Conservation (phyloP, 2,888 invertebrate genomes). For the Steinernema carpocapsae region DNA sequence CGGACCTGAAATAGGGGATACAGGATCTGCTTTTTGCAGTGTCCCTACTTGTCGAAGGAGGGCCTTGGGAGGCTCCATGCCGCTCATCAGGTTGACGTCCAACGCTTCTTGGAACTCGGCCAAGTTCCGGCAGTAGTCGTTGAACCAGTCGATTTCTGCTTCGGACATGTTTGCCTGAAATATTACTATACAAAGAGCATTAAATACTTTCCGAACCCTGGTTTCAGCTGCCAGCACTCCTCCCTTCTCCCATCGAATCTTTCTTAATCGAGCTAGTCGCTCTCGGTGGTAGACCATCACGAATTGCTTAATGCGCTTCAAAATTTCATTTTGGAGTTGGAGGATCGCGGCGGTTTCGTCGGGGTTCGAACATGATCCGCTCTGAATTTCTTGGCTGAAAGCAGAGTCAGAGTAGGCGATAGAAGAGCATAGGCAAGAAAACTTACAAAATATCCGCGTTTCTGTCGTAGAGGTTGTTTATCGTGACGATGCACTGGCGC, state of each 20-base stretch:
- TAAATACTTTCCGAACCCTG: conserved; percentile 70
- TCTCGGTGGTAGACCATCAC: conserved; percentile 70
- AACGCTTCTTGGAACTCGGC: conserved; percentile 70
- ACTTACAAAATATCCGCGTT: conserved; percentile 24
- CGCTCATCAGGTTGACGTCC: conserved; percentile 80
- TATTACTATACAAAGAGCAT: neutral
- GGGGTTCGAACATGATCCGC: conserved; percentile 15
- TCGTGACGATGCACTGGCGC: conserved; percentile 6
- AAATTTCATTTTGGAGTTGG: conserved; percentile 5
- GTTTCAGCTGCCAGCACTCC: conserved; percentile 86
- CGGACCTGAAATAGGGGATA: conserved; percentile 77
- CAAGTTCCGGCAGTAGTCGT: conserved; percentile 75
- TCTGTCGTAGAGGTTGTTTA: conserved; percentile 4
- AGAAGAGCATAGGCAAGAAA: neutral
- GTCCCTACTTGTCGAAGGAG: conserved; percentile 54
- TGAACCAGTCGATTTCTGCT: conserved; percentile 79
- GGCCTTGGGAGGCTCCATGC: conserved; percentile 77
- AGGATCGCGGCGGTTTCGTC: conserved; percentile 14
- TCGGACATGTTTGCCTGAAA: conserved; percentile 60
- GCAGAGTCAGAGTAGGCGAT: no score
- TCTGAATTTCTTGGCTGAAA: conserved; percentile 23
- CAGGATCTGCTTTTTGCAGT: no score
- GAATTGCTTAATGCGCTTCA: conserved; percentile 6
- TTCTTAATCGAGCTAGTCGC: conserved; percentile 80
- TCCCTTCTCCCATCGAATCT: conserved; percentile 94